These are phyloP conservation scores for Eulemur mongoz DNA, from an alignment of 2,797 vertebrate genomes.

Conservation along the genomic window DNA sequence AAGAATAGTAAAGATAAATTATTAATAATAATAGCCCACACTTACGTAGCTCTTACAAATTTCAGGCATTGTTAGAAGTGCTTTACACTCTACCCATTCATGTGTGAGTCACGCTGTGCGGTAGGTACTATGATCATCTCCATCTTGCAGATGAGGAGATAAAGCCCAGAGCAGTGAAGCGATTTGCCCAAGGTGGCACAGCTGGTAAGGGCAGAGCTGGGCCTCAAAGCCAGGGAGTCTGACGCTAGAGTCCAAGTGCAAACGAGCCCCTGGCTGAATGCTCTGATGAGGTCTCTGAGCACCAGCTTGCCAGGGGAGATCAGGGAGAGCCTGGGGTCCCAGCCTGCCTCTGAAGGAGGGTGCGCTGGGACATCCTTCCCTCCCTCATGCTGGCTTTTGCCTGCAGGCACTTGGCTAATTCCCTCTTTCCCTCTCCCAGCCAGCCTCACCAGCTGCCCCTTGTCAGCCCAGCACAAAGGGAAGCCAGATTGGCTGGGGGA, in stretches of 20 bases:
- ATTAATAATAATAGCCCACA: background rate
- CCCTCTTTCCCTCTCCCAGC: conserved; percentile 12
- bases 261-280: background rate
- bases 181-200: background rate
- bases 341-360: background rate
- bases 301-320: background rate
- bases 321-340: background rate
- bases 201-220: background rate
- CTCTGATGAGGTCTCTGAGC: background rate
- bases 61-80: background rate
- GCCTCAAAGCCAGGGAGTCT: background rate
- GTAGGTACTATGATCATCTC: background rate
- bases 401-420: background rate
- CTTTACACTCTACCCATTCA: background rate
- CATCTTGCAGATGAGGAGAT: background rate
- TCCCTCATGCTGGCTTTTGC: background rate
- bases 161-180: background rate
- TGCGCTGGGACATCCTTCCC: background rate
- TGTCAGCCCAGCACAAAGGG: conserved; percentile 45
- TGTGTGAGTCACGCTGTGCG: background rate
- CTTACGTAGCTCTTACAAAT: background rate
- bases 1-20: background rate
- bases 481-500: conserved; percentile 59
- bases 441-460: conserved; percentile 68
- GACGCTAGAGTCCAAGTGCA: background rate